A percentile compares a stretch with the other conserved stretches of the same genome.
Conservation (phyloP, 1,140 invertebrate genomes). For the Tetramorium alpestre region DNA sequence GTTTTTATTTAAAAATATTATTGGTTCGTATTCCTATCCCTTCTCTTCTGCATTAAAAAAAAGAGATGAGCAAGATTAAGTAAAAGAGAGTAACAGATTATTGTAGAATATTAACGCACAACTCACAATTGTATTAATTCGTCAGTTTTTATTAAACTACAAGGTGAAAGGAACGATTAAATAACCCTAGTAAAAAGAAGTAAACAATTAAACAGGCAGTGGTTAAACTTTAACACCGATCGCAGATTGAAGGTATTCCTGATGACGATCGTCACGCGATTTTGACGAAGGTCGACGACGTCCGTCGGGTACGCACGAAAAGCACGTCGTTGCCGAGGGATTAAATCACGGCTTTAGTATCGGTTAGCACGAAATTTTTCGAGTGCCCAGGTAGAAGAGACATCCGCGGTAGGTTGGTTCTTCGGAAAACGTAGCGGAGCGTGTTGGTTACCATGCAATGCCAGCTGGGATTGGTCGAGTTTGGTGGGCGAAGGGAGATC, state of each 20-base stretch:
- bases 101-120: background rate
- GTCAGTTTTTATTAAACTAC: background rate
- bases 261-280: constrained; percentile 5
- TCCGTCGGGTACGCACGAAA: background rate
- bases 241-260: background rate
- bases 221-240: background rate
- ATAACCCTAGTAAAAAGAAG: background rate
- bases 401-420: constrained; percentile 20
- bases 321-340: background rate
- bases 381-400: constrained; percentile 9
- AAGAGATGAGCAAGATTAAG: background rate
- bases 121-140: background rate
- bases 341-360: constrained; percentile 49
- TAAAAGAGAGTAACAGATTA: background rate
- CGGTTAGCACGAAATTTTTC: constrained; percentile 44
- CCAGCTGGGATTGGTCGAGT: constrained; percentile 75
- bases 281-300: constrained; percentile 16
- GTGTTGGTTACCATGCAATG: constrained; percentile 71
- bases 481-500: constrained; percentile 76
- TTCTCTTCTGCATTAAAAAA: background rate
- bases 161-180: background rate
- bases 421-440: constrained; percentile 63
- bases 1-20: background rate
- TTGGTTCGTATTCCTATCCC: background rate
- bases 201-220: background rate